A percentile compares a stretch with the other conserved stretches of the same genome.
These are phyloP conservation scores for Hemibagrus guttatus DNA, from an alignment of 2,797 vertebrate species.

Conservation along the genomic window DNA sequence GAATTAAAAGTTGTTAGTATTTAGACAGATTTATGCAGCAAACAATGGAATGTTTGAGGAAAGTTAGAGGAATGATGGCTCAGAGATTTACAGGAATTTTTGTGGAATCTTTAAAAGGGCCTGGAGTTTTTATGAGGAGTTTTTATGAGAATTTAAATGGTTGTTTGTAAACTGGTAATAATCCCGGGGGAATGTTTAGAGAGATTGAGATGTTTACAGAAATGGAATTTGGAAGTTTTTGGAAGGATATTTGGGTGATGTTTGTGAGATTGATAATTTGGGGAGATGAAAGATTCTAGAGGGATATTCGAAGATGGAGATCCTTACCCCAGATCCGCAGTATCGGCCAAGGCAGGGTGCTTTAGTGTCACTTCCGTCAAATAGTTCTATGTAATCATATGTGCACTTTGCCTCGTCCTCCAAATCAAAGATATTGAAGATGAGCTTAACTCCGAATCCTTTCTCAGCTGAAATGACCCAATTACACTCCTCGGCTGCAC, in stretches of 20 bases:
- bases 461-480: conserved; percentile 95
- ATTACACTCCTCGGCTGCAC: conserved; percentile 88
- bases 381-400: conserved; percentile 97
- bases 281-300: background rate
- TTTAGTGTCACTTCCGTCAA: conserved; percentile 88
- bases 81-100: background rate
- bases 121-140: background rate
- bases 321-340: conserved; percentile 91
- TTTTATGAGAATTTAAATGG: background rate
- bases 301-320: background rate
- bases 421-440: conserved; percentile 97
- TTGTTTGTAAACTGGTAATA: background rate
- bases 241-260: background rate
- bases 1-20: background rate
- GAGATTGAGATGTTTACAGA: background rate
- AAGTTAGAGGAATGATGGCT: background rate
- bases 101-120: background rate
- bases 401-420: conserved; percentile 96
- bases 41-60: background rate
- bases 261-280: background rate
- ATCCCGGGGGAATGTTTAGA: background rate
- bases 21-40: background rate
- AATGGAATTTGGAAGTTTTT: background rate
- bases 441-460: conserved; percentile 93
- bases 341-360: conserved; percentile 92